Evolutionary conservation across 2,888 invertebrate genomes (phyloP).

Genomic region (Lasioglossum morio): DNA sequence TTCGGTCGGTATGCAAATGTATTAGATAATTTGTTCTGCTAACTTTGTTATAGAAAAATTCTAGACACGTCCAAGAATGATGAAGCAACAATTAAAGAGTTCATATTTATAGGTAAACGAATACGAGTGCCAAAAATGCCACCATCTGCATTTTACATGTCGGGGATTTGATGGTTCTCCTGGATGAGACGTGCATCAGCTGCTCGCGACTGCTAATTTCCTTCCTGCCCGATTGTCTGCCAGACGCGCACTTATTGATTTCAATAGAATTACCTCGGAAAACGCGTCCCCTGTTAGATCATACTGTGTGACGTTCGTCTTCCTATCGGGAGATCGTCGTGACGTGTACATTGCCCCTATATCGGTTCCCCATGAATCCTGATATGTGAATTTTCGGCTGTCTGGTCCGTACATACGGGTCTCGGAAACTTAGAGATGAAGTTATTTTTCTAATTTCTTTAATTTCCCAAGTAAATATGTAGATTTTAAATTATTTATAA

Average conservation of each 20-base stretch:
- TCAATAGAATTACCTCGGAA: slow-evolving; percentile 31
- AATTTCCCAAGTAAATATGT: background rate
- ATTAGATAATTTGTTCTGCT: background rate
- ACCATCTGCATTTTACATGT: slow-evolving; percentile 12
- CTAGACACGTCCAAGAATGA: background rate
- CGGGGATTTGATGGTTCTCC: slow-evolving; percentile 28
- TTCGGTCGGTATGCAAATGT: background rate
- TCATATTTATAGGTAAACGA: background rate
- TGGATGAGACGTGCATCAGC: slow-evolving; percentile 42
- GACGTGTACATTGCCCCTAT: background rate
- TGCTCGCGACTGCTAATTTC: slow-evolving; percentile 67
- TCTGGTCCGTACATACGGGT: background rate
- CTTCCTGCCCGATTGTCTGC: slow-evolving; percentile 51
- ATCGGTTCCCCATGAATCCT: background rate
- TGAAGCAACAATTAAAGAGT: background rate
- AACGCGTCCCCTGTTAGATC: slow-evolving; percentile 17
- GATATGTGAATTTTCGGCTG: background rate
- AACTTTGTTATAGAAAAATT: background rate
- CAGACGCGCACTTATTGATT: slow-evolving; percentile 56
- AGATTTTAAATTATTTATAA: background rate
- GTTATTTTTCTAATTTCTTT: background rate
- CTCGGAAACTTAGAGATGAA: background rate
- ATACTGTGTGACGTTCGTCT: slow-evolving; percentile 14
- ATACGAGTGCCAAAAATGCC: slow-evolving; percentile 26
- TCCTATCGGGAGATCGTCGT: background rate